Evolutionary conservation across 2,113 vertebrate genomes (phyloP).

Genomic region (Pedionomus torquatus): DNA sequence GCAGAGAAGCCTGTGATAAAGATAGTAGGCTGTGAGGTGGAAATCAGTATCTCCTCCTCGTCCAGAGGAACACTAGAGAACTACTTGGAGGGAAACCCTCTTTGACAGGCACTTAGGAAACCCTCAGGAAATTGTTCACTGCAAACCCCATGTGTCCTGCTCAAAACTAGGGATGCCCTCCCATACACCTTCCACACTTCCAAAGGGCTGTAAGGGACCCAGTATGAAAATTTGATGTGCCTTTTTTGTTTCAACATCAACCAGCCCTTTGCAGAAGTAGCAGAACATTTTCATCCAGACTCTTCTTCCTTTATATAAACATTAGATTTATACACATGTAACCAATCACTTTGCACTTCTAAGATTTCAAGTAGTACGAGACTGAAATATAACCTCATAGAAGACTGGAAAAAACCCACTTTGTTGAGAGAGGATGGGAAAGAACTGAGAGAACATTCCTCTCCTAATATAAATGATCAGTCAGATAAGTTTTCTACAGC

Average conservation of each 20-base stretch:
- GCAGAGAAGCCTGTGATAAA: background rate
- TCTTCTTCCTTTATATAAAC: background rate
- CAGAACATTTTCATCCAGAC: background rate
- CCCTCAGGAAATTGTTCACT: rapidly evolving
- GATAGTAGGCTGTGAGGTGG: background rate
- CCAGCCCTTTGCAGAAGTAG: background rate
- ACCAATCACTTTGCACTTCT: background rate
- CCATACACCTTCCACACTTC: background rate
- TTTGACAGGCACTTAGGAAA: background rate
- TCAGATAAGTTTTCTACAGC: background rate
- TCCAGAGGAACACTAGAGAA: background rate
- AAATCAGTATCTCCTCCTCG: background rate
- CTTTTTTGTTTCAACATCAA: background rate
- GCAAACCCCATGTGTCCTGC: background rate
- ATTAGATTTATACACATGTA: background rate
- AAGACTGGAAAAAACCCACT: background rate
- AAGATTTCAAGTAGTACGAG: background rate
- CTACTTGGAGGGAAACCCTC: background rate
- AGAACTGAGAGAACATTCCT: background rate
- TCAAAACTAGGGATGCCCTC: background rate
- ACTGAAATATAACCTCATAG: background rate
- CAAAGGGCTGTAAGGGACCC: background rate
- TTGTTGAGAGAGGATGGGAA: background rate
- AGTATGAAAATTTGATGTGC: background rate
- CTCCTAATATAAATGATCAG: background rate